phyloP scores from a whole-genome alignment of 2,888 invertebrate genomes.

The Cybosia mesomella region DNA sequence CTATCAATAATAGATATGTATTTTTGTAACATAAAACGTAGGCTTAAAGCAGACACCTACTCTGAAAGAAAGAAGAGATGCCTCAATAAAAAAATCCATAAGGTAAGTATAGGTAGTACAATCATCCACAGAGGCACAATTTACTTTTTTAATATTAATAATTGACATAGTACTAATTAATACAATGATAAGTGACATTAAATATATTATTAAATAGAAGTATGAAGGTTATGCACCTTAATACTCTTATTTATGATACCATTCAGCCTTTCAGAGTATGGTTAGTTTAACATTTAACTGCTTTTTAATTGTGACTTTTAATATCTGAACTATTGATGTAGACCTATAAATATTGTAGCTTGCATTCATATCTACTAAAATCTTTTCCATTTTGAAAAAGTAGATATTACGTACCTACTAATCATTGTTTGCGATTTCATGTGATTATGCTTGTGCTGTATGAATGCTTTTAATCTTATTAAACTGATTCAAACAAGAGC shows the following conservation, averaged over 20 bases:
- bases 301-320: constrained; percentile 14
- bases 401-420: constrained; percentile 5
- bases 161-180: background rate
- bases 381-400: constrained; percentile 17
- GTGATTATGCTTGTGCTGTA: constrained; percentile 34
- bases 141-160: background rate
- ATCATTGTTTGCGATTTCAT: constrained; percentile 30
- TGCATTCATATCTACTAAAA: constrained; percentile 14
- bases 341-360: constrained; percentile 8
- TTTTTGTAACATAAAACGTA: constrained; percentile 31
- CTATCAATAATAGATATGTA: constrained; percentile 26
- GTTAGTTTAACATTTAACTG: constrained; percentile 13
- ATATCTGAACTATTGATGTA: background rate
- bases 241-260: background rate
- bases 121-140: background rate
- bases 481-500: constrained; percentile 51
- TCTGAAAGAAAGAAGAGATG: constrained; percentile 12
- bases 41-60: constrained; percentile 16
- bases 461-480: constrained; percentile 47
- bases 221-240: no score
- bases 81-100: background rate
- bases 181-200: background rate
- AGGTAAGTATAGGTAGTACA: background rate
- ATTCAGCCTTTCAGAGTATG: constrained; percentile 15
- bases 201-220: no score